Conservation (phyloP, 2,888 invertebrate species). For the Aspidapion aeneum region DNA sequence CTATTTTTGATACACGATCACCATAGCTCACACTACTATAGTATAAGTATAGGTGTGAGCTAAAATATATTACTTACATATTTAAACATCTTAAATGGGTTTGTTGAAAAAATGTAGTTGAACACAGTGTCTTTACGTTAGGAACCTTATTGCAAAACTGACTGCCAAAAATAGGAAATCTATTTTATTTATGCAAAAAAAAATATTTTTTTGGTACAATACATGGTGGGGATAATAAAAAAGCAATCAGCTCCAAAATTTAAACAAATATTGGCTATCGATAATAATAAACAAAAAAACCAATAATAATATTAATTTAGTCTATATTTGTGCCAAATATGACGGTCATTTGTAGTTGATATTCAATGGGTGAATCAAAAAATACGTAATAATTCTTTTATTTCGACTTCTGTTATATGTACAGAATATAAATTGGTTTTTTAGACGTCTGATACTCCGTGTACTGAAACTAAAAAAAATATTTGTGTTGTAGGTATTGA, state of each 20-base stretch:
- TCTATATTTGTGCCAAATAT: not conserved
- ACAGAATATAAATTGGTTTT: too few relatives aligned
- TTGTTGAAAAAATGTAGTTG: too few relatives aligned
- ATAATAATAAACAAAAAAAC: not conserved
- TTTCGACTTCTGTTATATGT: too few relatives aligned
- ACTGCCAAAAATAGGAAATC: not conserved
- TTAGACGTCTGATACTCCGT: too few relatives aligned
- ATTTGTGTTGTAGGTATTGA: too few relatives aligned
- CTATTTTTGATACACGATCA: too few relatives aligned
- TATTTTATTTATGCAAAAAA: not conserved
- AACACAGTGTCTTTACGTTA: too few relatives aligned
- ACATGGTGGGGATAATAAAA: not conserved
- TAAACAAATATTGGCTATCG: not conserved
- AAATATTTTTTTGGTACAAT: not conserved
- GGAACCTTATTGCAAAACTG: not conserved
- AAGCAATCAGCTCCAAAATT: not conserved
- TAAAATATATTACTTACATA: not conserved
- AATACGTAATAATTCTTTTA: not conserved
- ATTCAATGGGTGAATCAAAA: not conserved
- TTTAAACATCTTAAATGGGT: not conserved
- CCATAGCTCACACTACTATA: too few relatives aligned
- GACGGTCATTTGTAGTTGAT: not conserved
- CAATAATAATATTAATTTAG: not conserved
- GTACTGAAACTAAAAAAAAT: too few relatives aligned
- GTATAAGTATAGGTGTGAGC: too few relatives aligned